Evolutionary conservation across 2,113 vertebrate species (phyloP), one percentile per base, ranked within the genome.

Genomic region (Pipra filicauda): DNA sequence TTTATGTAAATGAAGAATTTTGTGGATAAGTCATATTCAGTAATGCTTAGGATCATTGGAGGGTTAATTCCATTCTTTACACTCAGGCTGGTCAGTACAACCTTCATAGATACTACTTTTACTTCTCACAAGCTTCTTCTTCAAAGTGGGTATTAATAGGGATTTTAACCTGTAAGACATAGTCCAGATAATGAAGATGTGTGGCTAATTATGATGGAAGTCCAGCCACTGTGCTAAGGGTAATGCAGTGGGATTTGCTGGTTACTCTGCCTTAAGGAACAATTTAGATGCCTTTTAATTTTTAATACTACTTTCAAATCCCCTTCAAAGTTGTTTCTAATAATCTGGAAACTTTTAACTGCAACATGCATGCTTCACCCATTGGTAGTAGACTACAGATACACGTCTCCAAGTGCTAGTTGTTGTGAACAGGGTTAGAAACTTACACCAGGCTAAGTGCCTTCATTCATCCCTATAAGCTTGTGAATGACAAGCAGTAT

Each of bases 241-340:
- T 86, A 96, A 75, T 66, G 59, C 27, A 88, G 9, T 57, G 35
- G 67, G 81, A 89, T 94, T 95, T 91, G 39, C 75, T 85, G 75
- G 89, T 41, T 94, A 72, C 46, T 83, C 62, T 93, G 94, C 93
- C 83, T 85, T 89, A 97, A 92, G 91, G 79, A 96, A 78, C 35
- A 85, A 1, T 96, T 96, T 54, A 86, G 44, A 82, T 30, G 51
- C 61, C 46, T 78, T 91, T 96, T 93, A 96, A 95, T 95, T 86
- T 93, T 93, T 93, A 95, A 96, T 95, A 91, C 82, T 81, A 93
- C 95, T 94, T 96, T 96, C 91, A 93, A 85, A 86, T 92, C 37
- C 39, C 88, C 88, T 95, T 93, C 93, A 87, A 93, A 89, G 69
- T 91, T 95, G 58, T 88, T 95, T 72, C 76, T 86, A 91, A 89